Evolutionary conservation across 1,140 invertebrate genomes (phyloP), one percentile per base, ranked within the genome.

Genomic region (Macrobrachium nipponense): DNA sequence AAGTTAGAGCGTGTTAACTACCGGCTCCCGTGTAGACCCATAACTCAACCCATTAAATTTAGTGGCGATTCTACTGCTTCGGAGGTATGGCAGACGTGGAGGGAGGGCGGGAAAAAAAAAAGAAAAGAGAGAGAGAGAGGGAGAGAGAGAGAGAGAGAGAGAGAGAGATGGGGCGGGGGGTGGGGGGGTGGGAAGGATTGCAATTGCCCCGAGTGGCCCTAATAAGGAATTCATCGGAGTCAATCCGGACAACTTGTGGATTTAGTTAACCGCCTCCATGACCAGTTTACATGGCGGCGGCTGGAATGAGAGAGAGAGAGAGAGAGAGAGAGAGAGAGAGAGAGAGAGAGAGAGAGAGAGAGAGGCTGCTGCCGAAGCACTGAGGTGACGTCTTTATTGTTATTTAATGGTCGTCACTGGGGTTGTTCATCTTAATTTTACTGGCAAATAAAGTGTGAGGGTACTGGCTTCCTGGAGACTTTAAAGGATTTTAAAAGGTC

Each of bases 351-450:
- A 27, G 27, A 79, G 62, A 27, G 43, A 62, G 15, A 75, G 64
- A 64, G 60, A 59, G 62, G 43, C n/a, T 61, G 62, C 79, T 51
- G 27, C 44, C 59, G 58, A n/a, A 86, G 77, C 83, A 80, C 77
- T 75, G 60, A 62, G 68, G 51, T 27, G 83, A 86, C 77, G 77
- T n/a, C 77, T 86, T 86, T 86, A 86, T 86, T 73, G 77, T 59
- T 58, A 76, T 76, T 86, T 86, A 86, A 86, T 86, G 77, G 83
- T 75, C 83, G 77, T 86, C 77, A 86, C 83, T 64, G 36, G 77
- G 83, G 77, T 44, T 79, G 83, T 86, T 86, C 83, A 86, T 86
- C 83, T 86, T 86, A 86, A 86, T 86, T 86, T 86, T 86, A 86
- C 83, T 86, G 83, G 83, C 83, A 80, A 86, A 86, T 86, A 86